These are phyloP conservation scores for Sycophila texana DNA, from an alignment of 2,888 invertebrate species.

Conservation along the genomic window DNA sequence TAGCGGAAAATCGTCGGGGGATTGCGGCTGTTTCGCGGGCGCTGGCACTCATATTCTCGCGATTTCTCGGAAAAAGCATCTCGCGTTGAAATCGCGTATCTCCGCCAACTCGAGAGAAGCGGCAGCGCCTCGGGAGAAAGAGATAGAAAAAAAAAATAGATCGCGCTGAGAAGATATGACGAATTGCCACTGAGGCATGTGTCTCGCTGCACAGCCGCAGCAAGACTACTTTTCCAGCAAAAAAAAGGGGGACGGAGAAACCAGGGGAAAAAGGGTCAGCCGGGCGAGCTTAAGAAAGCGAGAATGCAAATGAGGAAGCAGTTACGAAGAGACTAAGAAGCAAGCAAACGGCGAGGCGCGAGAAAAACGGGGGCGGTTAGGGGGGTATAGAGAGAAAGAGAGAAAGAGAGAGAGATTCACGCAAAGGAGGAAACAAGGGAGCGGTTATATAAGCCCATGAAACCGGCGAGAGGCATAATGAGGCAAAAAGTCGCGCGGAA, in stretches of 20 bases:
- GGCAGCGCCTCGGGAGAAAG: not conserved
- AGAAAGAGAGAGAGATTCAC: not conserved
- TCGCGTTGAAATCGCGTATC: no score
- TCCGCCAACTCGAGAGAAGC: not conserved
- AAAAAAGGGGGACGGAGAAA: not conserved
- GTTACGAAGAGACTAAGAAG: not conserved
- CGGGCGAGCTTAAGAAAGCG: conserved; percentile 48
- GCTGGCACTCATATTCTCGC: conserved; percentile 32
- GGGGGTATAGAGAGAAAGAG: not conserved
- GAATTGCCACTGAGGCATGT: conserved; percentile 8
- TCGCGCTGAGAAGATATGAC: not conserved
- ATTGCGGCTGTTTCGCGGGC: not conserved
- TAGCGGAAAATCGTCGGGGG: not conserved
- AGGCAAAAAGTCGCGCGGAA: conserved; percentile 37
- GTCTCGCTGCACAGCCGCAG: no score
- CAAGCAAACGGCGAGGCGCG: conserved; percentile 23
- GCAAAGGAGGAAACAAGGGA: conserved; percentile 38
- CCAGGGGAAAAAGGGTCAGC: conserved; percentile 10
- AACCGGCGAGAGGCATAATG: conserved; percentile 35
- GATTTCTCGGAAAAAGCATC: conserved; percentile 16
- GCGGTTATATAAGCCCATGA: conserved; percentile 28
- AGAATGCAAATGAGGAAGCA: conserved; percentile 49
- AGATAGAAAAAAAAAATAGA: conserved; percentile 9
- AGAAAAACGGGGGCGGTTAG: conserved; percentile 28
- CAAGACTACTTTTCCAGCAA: not conserved